Evolutionary conservation across 2,113 vertebrate species (phyloP), one percentile per base, ranked within the genome.

Genomic region (Psephotus haematonotus): DNA sequence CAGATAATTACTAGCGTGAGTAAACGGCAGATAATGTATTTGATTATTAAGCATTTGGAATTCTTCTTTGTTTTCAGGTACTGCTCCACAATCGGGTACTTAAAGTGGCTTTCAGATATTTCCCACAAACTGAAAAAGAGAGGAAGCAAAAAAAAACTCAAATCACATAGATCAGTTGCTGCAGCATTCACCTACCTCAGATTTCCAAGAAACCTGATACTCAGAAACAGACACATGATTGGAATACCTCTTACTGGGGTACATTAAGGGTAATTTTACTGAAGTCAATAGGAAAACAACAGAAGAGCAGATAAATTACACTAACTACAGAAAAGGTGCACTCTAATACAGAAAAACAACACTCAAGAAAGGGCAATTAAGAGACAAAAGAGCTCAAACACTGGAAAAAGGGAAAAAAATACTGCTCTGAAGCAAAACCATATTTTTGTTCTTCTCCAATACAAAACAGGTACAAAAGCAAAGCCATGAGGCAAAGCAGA

Each of bases 71-170:
- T 99, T 97, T 99, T 99, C 95, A 99, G 97, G 95, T 99, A 99
- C 93, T 99, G 99, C 88, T 99, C 99, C 93, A 99, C 99, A 57
- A 99, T 98, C 18, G 99, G 99, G 90, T 99, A 99, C 87, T 99
- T 99, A 90, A 99, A 99, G 95, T 99, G 98, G 94, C 98, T 98
- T 96, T 99, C 99, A 3, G 98, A 95, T 91, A 99, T 96, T 59
- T 99, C 99, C 98, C 98, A 97, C 70, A 98, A 97, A 95, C 99
- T 99, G 94, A 33, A 81, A 97, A 65, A 90, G 24, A 95, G 24
- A 62, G 35, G 68, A 75, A 82, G 53, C 7, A 46, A 69, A 57
- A 29, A 8, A 24, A 68, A 25, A 47, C 16, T 53, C 33, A 70
- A 63, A 65, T 72, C 71, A 78, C 60, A 80, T 1, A 86, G 55